These are phyloP conservation scores for Brachionus paranguensis DNA, from an alignment of 1,140 invertebrate genomes.

Conservation along the genomic window DNA sequence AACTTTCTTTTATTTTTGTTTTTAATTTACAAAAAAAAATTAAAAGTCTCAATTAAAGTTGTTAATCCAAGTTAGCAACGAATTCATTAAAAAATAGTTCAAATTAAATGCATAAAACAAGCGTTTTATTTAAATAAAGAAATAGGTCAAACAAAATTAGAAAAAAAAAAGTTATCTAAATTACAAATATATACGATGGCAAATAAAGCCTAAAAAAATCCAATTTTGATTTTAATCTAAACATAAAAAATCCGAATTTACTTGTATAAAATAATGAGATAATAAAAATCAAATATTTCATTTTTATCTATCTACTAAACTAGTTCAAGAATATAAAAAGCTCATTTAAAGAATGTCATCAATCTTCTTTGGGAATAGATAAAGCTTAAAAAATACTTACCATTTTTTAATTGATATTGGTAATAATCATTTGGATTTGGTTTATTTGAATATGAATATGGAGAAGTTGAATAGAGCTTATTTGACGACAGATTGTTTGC, in stretches of 20 bases:
- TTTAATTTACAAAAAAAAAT: background rate
- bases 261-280: background rate
- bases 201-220: background rate
- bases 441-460: background rate
- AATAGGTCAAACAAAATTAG: background rate
- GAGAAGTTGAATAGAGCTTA: background rate
- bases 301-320: background rate
- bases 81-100: background rate
- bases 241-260: background rate
- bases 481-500: background rate
- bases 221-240: background rate
- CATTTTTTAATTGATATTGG: background rate
- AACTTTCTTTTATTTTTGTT: background rate
- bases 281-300: background rate
- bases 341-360: background rate
- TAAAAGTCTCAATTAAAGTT: background rate
- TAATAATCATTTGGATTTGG: background rate
- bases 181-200: background rate
- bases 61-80: background rate
- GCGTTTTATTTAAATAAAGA: background rate
- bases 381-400: background rate
- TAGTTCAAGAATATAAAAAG: background rate
- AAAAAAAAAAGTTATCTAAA: slow-evolving; percentile 1
- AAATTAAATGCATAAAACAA: background rate
- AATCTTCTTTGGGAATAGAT: background rate